These are phyloP conservation scores for Pocillopora damicornis DNA, from an alignment of 64 coral and sea anemone genomes.

Conservation along the genomic window DNA sequence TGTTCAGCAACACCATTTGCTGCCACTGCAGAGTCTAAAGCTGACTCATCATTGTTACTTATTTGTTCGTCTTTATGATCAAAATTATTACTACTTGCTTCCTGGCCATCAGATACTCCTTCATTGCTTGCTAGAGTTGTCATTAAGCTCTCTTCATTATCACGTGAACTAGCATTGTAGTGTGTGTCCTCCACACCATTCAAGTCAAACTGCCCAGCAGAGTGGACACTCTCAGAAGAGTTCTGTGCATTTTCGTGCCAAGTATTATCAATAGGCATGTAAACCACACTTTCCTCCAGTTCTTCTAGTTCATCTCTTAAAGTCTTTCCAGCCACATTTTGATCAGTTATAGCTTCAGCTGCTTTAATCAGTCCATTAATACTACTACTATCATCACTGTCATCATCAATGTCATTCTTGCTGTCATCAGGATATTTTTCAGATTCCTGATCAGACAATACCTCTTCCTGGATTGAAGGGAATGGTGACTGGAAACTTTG, in stretches of 20 bases:
- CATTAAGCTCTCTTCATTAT: neutral
- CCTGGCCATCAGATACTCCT: neutral
- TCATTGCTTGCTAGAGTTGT: neutral
- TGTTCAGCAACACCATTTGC: neutral
- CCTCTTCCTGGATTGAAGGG: conserved; percentile 29
- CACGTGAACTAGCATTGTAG: neutral
- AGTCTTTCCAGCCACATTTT: neutral
- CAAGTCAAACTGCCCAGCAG: neutral
- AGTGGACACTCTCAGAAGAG: neutral
- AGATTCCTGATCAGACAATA: conserved; percentile 12
- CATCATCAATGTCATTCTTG: conserved; percentile 13
- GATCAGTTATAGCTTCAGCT: conserved; percentile 67
- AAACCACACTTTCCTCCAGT: neutral
- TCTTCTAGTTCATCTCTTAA: no score
- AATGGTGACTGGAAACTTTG: conserved; percentile 2
- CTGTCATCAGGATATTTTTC: neutral
- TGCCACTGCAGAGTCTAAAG: neutral
- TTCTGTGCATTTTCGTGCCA: neutral
- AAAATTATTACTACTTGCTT: neutral
- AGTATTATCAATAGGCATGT: neutral
- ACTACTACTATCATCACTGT: conserved; percentile 34
- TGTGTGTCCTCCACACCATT: neutral
- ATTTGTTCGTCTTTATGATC: neutral
- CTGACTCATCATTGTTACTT: neutral
- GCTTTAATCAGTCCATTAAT: conserved; percentile 71